Percentiles rank a stretch among this genome's conserved stretches.
phyloP scores from a whole-genome alignment of 2,113 vertebrate species.

The Puntigrus tetrazona region DNA sequence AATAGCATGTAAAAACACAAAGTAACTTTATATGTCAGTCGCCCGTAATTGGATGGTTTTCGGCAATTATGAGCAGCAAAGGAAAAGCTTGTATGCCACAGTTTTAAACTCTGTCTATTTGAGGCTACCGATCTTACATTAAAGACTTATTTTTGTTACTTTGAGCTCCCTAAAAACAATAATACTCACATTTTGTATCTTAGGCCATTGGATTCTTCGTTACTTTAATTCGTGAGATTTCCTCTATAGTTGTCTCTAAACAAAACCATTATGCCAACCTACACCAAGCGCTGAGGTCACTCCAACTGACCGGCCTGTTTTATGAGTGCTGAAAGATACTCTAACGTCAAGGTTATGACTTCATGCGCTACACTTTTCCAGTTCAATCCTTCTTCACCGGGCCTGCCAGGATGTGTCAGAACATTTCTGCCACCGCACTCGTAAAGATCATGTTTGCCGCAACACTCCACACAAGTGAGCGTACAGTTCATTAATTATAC shows the following conservation, averaged over 20 bases:
- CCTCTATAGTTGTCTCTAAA: slow-evolving; percentile 2
- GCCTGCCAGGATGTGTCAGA: slow-evolving; percentile 45
- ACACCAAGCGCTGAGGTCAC: slow-evolving; percentile 41
- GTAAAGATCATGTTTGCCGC: slow-evolving; percentile 56
- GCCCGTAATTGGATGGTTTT: neutral
- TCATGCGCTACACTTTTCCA: slow-evolving; percentile 29
- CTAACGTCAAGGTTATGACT: slow-evolving; percentile 49
- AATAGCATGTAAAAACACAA: neutral
- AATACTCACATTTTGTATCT: neutral
- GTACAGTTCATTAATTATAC: slow-evolving; percentile 52
- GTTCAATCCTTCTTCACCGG: neutral
- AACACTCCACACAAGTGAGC: slow-evolving; percentile 39
- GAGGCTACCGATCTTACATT: neutral
- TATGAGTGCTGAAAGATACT: slow-evolving; percentile 39
- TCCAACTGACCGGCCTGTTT: slow-evolving; percentile 37
- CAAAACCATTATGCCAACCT: slow-evolving; percentile 33
- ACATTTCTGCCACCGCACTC: slow-evolving; percentile 49
- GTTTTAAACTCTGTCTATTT: neutral
- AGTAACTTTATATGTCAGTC: neutral
- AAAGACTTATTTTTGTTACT: neutral
- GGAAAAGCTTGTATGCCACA: neutral
- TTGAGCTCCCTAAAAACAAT: neutral
- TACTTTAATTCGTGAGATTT: neutral
- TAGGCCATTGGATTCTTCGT: slow-evolving; percentile 6
- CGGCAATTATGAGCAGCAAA: neutral